Percentiles rank a stretch among this genome's conserved stretches.
Conservation (phyloP, 1,140 invertebrate species). For the Sarcophaga peregrina region DNA sequence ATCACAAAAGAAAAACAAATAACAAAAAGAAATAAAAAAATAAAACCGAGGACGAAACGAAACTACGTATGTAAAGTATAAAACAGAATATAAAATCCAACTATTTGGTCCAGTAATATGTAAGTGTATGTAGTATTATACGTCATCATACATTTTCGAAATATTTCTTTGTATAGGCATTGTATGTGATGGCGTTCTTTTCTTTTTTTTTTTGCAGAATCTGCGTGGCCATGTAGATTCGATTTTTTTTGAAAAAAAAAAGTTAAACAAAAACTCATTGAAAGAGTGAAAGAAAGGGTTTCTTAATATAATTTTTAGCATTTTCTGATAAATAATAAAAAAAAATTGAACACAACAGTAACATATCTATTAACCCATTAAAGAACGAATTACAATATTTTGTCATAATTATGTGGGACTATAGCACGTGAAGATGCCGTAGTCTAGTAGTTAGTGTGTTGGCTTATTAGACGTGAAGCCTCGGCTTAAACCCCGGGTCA, state of each 20-base stretch:
- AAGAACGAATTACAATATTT: too few relatives aligned
- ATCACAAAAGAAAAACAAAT: conserved; percentile 10
- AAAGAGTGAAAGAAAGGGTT: conserved; percentile 1
- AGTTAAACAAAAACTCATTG: not conserved
- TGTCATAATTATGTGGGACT: too few relatives aligned
- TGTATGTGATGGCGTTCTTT: not conserved
- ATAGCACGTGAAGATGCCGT: too few relatives aligned
- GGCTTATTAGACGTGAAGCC: too few relatives aligned
- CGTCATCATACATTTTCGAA: conserved; percentile 3
- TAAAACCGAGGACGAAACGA: conserved; percentile 29
- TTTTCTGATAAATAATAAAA: not conserved
- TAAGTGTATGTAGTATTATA: conserved; percentile 1
- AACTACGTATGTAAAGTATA: not conserved
- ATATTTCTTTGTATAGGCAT: not conserved
- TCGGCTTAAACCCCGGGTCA: too few relatives aligned
- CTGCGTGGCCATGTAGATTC: not conserved
- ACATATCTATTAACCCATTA: not conserved
- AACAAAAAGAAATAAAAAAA: conserved; percentile 23
- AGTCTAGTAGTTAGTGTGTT: too few relatives aligned
- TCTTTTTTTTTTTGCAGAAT: not conserved
- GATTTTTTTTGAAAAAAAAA: not conserved
- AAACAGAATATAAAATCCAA: not conserved
- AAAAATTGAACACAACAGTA: not conserved
- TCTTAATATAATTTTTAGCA: conserved; percentile 21
- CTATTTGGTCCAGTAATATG: not conserved